Conservation (phyloP, 1,140 invertebrate species). For the Drosophila nasuta region DNA sequence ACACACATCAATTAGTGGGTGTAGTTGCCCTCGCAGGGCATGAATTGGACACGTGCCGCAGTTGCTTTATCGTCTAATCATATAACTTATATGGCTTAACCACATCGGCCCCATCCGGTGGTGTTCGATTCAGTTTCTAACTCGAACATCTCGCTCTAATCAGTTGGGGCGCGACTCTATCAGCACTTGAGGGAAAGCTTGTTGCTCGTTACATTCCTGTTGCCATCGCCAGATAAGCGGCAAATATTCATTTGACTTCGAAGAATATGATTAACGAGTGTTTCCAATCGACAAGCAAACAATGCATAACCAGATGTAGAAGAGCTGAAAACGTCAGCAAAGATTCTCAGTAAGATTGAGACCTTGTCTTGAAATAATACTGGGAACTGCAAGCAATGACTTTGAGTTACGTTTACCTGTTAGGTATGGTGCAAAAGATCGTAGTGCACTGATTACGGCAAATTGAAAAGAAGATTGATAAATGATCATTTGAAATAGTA, state of each 20-base stretch:
- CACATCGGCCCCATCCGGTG: constrained; percentile 24
- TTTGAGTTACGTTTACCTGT: too few relatives aligned
- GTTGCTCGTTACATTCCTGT: too few relatives aligned
- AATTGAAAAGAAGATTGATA: too few relatives aligned
- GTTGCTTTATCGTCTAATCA: constrained; percentile 2
- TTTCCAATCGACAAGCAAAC: not conserved
- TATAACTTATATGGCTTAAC: constrained; percentile 11
- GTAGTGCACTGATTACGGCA: too few relatives aligned
- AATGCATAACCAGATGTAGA: not conserved
- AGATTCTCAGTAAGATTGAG: not conserved
- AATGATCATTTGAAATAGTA: too few relatives aligned
- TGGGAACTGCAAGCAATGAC: not conserved
- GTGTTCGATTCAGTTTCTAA: constrained; percentile 14
- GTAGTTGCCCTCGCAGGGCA: not conserved
- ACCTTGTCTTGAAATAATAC: not conserved
- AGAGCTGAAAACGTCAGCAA: not conserved
- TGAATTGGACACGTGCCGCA: constrained; percentile 29
- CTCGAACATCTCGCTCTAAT: not conserved
- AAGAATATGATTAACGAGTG: not conserved
- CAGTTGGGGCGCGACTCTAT: constrained; percentile 16
- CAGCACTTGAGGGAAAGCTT: constrained; percentile 2
- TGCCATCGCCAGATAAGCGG: constrained; percentile 1
- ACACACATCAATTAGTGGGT: constrained; percentile 3
- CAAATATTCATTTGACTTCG: not conserved
- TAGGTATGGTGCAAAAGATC: too few relatives aligned